These are phyloP conservation scores for Embidobia sp. DNA, from an alignment of 2,888 invertebrate species.

Conservation along the genomic window DNA sequence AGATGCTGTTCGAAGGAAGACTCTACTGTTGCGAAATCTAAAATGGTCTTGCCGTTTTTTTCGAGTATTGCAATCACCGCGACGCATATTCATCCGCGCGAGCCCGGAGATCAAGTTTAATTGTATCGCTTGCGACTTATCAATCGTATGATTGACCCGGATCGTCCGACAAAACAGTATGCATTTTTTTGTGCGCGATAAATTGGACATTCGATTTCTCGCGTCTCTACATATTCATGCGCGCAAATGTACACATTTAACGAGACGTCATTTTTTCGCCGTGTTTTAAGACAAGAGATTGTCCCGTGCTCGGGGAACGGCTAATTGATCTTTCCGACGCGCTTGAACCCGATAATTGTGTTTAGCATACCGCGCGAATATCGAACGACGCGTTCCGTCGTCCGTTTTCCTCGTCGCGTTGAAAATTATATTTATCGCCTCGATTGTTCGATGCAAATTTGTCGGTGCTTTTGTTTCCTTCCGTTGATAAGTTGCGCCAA, in stretches of 20 bases:
- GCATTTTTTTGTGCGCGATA: conserved; percentile 25
- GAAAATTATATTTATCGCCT: background rate
- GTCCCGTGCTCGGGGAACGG: conserved; percentile 68
- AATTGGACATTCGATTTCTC: conserved; percentile 52
- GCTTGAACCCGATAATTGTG: conserved; percentile 79
- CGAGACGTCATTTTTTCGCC: conserved; percentile 42
- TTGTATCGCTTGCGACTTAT: conserved; percentile 38
- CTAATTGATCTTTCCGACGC: conserved; percentile 79
- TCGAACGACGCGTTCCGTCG: conserved; percentile 56
- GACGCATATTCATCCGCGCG: conserved; percentile 42
- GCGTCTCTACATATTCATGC: conserved; percentile 59
- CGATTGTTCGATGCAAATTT: too few species aligned
- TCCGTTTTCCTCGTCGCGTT: conserved; percentile 44
- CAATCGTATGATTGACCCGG: conserved; percentile 29
- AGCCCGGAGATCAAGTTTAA: conserved; percentile 37
- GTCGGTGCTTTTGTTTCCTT: background rate
- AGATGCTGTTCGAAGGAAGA: too few species aligned
- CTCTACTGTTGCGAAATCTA: too few species aligned
- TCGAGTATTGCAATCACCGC: conserved; percentile 27
- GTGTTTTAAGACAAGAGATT: conserved; percentile 60
- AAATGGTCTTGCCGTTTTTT: too few species aligned
- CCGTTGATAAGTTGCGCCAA: too few species aligned
- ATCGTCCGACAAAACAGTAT: conserved; percentile 31
- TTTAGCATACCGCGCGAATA: conserved; percentile 76
- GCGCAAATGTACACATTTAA: conserved; percentile 51